A percentile compares a stretch with the other conserved stretches of the same genome.
phyloP scores from a whole-genome alignment of 2,888 invertebrate species.

The Sphecodes monilicornis region DNA sequence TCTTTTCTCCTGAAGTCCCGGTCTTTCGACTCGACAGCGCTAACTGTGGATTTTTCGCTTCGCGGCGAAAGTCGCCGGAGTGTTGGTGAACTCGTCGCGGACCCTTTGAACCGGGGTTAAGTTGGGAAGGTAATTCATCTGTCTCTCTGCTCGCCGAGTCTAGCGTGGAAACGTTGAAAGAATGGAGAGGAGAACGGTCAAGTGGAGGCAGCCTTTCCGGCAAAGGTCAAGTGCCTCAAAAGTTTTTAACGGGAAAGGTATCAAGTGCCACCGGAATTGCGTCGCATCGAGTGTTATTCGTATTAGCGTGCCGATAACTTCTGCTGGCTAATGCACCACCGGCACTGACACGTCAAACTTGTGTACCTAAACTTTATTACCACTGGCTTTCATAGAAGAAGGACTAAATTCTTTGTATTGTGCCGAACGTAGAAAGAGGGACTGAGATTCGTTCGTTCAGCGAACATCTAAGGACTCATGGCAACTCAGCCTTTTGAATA shows the following conservation, averaged over 20 bases:
- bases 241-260: slow-evolving; percentile 17
- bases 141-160: slow-evolving; percentile 28
- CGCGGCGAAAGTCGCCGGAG: slow-evolving; percentile 30
- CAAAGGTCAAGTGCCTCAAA: slow-evolving; percentile 43
- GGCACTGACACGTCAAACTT: neutral
- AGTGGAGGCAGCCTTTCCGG: slow-evolving; percentile 22
- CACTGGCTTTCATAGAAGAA: no score
- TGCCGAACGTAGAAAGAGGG: no score
- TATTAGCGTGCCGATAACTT: slow-evolving; percentile 33
- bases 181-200: slow-evolving; percentile 45
- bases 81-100: slow-evolving; percentile 31
- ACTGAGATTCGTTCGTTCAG: no score
- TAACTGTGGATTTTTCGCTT: slow-evolving; percentile 53
- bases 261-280: slow-evolving; percentile 2
- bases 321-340: neutral
- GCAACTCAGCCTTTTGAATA: no score
- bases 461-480: no score
- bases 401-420: no score
- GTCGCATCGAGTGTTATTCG: slow-evolving; percentile 22
- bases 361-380: no score
- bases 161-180: slow-evolving; percentile 23
- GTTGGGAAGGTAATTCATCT: slow-evolving; percentile 64
- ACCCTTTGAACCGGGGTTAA: slow-evolving; percentile 58
- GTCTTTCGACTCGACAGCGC: slow-evolving; percentile 38
- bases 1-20: slow-evolving; percentile 63